A percentile compares a stretch with the other conserved stretches of the same genome.
Conservation (phyloP, 2,113 vertebrate genomes). For the Strix aluco region DNA sequence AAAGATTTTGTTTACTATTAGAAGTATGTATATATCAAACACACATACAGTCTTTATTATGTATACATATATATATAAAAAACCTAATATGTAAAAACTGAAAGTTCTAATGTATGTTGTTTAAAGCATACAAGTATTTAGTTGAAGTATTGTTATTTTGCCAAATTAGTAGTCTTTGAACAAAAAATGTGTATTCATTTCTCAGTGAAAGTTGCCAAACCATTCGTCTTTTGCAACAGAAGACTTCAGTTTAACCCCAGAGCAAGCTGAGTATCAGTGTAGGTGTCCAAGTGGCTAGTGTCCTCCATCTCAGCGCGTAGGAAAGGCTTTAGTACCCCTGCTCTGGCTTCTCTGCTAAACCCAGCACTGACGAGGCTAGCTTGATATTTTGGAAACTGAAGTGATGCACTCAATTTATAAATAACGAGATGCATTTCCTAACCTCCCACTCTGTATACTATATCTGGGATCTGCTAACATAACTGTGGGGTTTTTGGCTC, state of each 20-base stretch:
- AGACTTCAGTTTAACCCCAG: neutral
- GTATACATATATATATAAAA: neutral
- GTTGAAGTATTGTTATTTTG: neutral
- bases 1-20: neutral
- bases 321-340: neutral
- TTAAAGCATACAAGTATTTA: neutral
- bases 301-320: neutral
- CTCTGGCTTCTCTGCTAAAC: neutral
- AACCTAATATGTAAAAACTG: neutral
- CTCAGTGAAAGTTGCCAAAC: neutral
- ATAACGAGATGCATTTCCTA: neutral
- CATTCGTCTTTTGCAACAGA: neutral
- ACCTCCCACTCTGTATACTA: neutral
- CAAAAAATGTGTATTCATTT: neutral
- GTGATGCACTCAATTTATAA: neutral
- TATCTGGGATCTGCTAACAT: neutral
- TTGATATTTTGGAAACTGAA: neutral
- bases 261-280: neutral
- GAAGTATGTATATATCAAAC: no score
- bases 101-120: neutral
- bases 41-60: neutral
- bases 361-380: neutral
- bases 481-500: neutral
- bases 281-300: neutral
- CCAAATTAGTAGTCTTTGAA: neutral